Base-by-base conservation (phyloP, 2,888 invertebrate genomes). In the Nyleta sp. region DNA sequence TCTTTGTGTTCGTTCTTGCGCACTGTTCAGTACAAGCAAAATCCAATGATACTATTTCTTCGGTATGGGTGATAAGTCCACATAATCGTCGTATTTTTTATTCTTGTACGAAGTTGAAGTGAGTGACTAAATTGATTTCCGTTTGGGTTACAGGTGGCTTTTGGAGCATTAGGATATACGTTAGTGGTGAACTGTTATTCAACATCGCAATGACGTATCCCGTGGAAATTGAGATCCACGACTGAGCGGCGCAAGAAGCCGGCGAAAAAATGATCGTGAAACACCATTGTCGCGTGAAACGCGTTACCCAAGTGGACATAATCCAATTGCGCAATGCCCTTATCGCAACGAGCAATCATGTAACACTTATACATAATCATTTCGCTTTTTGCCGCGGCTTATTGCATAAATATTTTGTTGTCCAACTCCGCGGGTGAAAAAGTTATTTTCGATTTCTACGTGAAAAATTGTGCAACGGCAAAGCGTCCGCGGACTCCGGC, bases 351-450 rank as follows among this genome's bases (percentile, higher is more conserved):
- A 44, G 10, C 44, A 31, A 42, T 70, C 57, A 70, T 65, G 76
- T 59, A 70, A 76, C 35, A 64, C 38, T 64, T 70, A 59, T 50
- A 59, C 65, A 76, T 76, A 70, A 76, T 59, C 70, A 38, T 50
- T 62, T 22, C 13, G 17, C 46, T 76, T 76, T 76, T 68, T 62
- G 44, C 3, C 18, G 8, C 24, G n/a, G 3, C n/a, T 65, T 38
- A 46, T 76, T 76, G 57, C 70, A 71, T 71, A 65, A 70, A 65
- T 59, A 65, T 71, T 65, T 57, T 67, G 46, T 76, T 76, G 60
- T 75, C 40, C 50, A 67, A 53, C 44, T 17, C 18, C 3, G 52
- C 38, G 18, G 11, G 11, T 64, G 48, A 64, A 72, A 72, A 64
- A 50, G 35, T 64, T 46, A 72, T 72, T 72, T 73, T 73, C 64